Evolutionary conservation across 2,888 invertebrate species (phyloP).

Genomic region (Lydus trimaculatus): DNA sequence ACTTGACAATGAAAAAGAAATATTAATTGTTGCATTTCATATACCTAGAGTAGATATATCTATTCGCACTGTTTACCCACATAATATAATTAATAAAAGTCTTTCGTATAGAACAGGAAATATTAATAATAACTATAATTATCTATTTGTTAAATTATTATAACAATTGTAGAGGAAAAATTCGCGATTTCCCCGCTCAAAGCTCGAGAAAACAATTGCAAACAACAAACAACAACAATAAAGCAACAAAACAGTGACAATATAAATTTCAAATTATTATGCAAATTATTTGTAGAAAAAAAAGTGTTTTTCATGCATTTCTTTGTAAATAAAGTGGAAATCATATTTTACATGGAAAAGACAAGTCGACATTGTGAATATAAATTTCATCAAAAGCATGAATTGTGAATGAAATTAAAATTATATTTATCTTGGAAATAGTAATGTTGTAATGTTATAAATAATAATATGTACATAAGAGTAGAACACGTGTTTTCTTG

Average conservation of each 20-base stretch:
- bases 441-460: constrained; percentile 3
- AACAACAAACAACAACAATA: not conserved
- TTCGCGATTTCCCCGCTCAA: constrained; percentile 2
- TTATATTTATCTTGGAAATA: not conserved
- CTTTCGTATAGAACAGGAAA: not conserved
- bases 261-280: not conserved
- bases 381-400: not conserved
- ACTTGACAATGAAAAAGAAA: constrained; percentile 4
- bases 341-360: not conserved
- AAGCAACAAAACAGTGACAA: not conserved
- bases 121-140: constrained; percentile 11
- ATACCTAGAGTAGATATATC: not conserved
- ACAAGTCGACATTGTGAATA: too few species aligned
- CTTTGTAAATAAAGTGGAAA: not conserved
- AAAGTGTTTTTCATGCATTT: not conserved
- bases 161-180: constrained; percentile 2
- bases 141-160: constrained; percentile 5
- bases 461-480: constrained; percentile 20
- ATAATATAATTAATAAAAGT: constrained; percentile 9
- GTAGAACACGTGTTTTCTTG: constrained; percentile 38
- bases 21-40: constrained; percentile 6
- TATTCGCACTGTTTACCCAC: not conserved
- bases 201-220: constrained; percentile 1
- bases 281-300: not conserved
- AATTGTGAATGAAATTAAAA: constrained; percentile 6